These are phyloP conservation scores for Megathymus violae DNA, from an alignment of 1,140 invertebrate species.

Conservation along the genomic window DNA sequence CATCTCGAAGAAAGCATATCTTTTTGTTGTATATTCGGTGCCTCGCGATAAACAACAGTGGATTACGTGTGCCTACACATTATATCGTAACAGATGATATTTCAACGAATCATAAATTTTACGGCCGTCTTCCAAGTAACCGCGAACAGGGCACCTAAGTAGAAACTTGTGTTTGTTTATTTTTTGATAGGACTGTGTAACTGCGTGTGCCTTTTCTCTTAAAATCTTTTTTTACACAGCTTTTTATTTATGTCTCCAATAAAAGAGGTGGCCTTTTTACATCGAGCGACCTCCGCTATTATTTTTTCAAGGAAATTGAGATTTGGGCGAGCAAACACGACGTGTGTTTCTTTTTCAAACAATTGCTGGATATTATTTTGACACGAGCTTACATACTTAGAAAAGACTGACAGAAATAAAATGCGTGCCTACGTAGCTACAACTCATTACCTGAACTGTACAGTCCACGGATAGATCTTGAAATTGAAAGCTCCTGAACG, in stretches of 20 bases:
- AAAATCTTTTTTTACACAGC: slow-evolving; percentile 61
- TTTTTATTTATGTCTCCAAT: slow-evolving; percentile 76
- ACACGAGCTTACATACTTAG: slow-evolving; percentile 1
- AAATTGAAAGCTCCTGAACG: too few relatives aligned
- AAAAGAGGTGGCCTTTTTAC: slow-evolving; percentile 74
- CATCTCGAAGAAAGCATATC: slow-evolving; percentile 26
- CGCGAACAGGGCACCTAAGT: slow-evolving; percentile 71
- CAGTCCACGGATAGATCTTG: too few relatives aligned
- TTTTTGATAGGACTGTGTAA: slow-evolving; percentile 82
- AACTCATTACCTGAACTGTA: too few relatives aligned
- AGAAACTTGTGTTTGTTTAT: slow-evolving; percentile 79
- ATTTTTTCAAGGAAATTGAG: slow-evolving; percentile 68
- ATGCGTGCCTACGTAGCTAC: too few relatives aligned
- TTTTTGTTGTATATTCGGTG: slow-evolving; percentile 29
- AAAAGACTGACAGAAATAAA: too few relatives aligned
- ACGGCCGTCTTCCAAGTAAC: slow-evolving; percentile 71
- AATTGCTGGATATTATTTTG: slow-evolving; percentile 11
- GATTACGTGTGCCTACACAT: slow-evolving; percentile 39
- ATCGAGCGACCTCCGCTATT: slow-evolving; percentile 51
- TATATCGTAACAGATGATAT: slow-evolving; percentile 68
- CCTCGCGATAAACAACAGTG: slow-evolving; percentile 37
- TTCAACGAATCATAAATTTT: slow-evolving; percentile 80
- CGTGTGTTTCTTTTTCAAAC: slow-evolving; percentile 13
- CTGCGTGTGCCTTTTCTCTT: slow-evolving; percentile 75
- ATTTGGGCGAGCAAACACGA: slow-evolving; percentile 22